phyloP scores from a whole-genome alignment of 2,888 invertebrate species.

The Geophilus truncorum region DNA sequence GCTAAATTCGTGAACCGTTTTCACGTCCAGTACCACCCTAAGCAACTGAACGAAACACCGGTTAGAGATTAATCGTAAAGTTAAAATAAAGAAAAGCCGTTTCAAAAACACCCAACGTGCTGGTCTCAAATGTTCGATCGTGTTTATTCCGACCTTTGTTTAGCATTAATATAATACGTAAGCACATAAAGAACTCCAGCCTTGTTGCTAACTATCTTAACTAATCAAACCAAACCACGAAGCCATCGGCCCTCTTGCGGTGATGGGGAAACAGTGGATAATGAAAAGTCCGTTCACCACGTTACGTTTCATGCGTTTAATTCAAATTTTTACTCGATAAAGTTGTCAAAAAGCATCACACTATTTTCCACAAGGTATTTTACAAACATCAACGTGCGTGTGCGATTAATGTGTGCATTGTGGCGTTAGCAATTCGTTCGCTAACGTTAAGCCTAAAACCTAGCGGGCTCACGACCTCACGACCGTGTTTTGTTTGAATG shows the following conservation, averaged over 20 bases:
- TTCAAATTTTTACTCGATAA: neutral
- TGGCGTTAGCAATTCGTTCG: neutral
- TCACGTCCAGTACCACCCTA: slow-evolving; percentile 25
- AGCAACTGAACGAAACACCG: neutral
- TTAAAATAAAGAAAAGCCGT: neutral
- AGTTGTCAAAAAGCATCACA: neutral
- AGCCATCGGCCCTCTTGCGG: neutral
- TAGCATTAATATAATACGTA: neutral
- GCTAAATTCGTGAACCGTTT: slow-evolving; percentile 28
- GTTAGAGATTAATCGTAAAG: slow-evolving; percentile 4
- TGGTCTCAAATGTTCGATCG: neutral
- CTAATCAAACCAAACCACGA: neutral
- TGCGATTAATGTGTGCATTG: neutral
- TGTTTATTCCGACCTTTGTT: neutral
- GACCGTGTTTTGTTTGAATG: neutral
- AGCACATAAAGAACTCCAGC: neutral
- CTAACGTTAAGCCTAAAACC: neutral
- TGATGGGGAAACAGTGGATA: neutral
- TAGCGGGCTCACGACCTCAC: neutral
- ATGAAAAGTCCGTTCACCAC: neutral
- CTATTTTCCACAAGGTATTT: neutral
- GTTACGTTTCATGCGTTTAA: too few relatives aligned
- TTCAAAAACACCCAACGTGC: neutral
- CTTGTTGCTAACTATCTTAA: neutral
- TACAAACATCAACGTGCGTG: neutral